Evolutionary conservation across 2,888 invertebrate species (phyloP).

Genomic region (Trichogramma dendrolimi): DNA sequence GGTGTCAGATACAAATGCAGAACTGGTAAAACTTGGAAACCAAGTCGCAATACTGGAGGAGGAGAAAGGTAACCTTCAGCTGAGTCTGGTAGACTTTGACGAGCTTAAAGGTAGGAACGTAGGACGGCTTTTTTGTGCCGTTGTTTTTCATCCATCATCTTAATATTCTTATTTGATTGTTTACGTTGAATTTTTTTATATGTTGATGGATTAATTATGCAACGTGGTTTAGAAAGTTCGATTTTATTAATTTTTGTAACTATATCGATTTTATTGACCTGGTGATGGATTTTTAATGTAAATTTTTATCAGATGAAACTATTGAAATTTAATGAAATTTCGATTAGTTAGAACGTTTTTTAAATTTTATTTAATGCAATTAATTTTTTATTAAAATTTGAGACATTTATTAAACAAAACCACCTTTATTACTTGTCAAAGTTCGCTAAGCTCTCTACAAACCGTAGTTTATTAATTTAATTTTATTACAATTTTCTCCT

Average conservation of each 20-base stretch:
- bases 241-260: too few relatives aligned
- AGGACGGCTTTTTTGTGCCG: slow-evolving; percentile 32
- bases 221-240: too few relatives aligned
- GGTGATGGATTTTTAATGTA: slow-evolving; percentile 43
- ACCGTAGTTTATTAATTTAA: too few relatives aligned
- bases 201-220: background rate
- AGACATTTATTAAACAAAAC: slow-evolving; percentile 43
- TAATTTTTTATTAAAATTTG: slow-evolving; percentile 29
- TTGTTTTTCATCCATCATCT: slow-evolving; percentile 34
- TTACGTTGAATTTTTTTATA: background rate
- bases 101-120: slow-evolving; percentile 62
- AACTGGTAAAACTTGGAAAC: slow-evolving; percentile 66
- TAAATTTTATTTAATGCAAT: slow-evolving; percentile 26
- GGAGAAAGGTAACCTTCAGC: slow-evolving; percentile 86
- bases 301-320: slow-evolving; percentile 9
- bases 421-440: slow-evolving; percentile 52
- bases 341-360: slow-evolving; percentile 16
- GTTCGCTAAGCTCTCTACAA: slow-evolving; percentile 43
- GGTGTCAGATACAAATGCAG: slow-evolving; percentile 65
- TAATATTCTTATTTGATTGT: slow-evolving; percentile 22
- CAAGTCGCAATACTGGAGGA: slow-evolving; percentile 81
- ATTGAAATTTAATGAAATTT: slow-evolving; percentile 22
- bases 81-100: slow-evolving; percentile 77
- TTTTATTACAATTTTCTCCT: too few relatives aligned
- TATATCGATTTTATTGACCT: slow-evolving; percentile 25